Percentiles rank a stretch among this genome's conserved stretches.
These are phyloP conservation scores for Trididemnum clinides DNA, from an alignment of 23 tunicate species.

Conservation along the genomic window DNA sequence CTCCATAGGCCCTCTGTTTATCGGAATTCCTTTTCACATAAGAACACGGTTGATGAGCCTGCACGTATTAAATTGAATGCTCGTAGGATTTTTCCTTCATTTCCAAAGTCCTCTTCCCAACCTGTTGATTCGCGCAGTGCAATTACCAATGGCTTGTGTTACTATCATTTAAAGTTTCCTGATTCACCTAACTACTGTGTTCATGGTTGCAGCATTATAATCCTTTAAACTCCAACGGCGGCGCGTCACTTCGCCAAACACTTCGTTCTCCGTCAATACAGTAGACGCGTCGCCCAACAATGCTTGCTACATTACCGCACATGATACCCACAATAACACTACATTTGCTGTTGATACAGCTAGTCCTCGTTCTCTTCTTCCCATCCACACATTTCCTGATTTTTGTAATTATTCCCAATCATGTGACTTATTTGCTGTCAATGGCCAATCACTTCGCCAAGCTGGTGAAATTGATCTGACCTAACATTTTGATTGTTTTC, in stretches of 20 bases:
- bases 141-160: background rate
- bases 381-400: background rate
- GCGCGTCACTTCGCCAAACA: background rate
- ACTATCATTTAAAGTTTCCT: background rate
- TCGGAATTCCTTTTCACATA: too few species aligned
- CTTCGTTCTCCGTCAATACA: background rate
- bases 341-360: background rate
- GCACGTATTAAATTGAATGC: too few species aligned
- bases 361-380: background rate
- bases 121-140: too few species aligned
- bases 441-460: background rate
- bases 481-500: background rate
- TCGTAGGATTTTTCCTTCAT: too few species aligned
- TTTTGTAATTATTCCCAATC: background rate
- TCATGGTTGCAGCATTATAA: background rate
- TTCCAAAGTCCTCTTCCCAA: too few species aligned
- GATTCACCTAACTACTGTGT: background rate
- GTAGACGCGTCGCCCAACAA: background rate
- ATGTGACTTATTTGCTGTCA: background rate
- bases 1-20: too few species aligned
- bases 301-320: background rate
- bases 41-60: too few species aligned
- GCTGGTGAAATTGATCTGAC: constrained; percentile 1
- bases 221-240: background rate
- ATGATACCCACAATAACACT: background rate